These are phyloP conservation scores for Pachyrhynchus sulphureomaculatus DNA, from an alignment of 1,140 invertebrate genomes.

Conservation along the genomic window DNA sequence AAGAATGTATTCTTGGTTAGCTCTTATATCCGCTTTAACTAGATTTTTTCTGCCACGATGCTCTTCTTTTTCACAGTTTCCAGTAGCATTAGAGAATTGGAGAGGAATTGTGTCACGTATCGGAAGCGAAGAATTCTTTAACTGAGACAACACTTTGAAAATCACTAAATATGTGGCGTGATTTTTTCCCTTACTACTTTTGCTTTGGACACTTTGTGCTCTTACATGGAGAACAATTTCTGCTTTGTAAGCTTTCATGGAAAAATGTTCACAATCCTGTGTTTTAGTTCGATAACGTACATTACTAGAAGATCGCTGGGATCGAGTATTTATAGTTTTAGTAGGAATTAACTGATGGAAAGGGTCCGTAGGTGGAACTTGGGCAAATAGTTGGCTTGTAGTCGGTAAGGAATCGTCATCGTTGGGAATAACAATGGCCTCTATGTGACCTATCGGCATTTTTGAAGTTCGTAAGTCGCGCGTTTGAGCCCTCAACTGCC, in stretches of 20 bases:
- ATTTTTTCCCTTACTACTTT: conserved; percentile 29
- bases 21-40: conserved; percentile 44
- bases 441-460: conserved; percentile 24
- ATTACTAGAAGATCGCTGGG: conserved; percentile 35
- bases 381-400: conserved; percentile 16
- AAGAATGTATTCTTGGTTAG: conserved; percentile 44
- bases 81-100: conserved; percentile 9
- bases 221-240: conserved; percentile 42
- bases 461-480: conserved; percentile 9
- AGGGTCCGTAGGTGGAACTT: conserved; percentile 16
- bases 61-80: conserved; percentile 4
- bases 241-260: conserved; percentile 42
- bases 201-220: conserved; percentile 30
- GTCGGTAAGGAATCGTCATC: background rate
- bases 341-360: background rate
- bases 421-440: conserved; percentile 22
- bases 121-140: conserved; percentile 30
- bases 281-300: conserved; percentile 7
- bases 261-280: conserved; percentile 38
- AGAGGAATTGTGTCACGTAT: conserved; percentile 8
- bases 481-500: conserved; percentile 20
- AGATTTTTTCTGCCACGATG: conserved; percentile 18
- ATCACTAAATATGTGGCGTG: conserved; percentile 37
- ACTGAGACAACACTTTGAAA: conserved; percentile 38
- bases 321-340: conserved; percentile 16